A percentile compares a stretch with the other conserved stretches of the same genome.
These are phyloP conservation scores for Yponomeuta evonymella DNA, from an alignment of 2,888 invertebrate species.

Conservation along the genomic window DNA sequence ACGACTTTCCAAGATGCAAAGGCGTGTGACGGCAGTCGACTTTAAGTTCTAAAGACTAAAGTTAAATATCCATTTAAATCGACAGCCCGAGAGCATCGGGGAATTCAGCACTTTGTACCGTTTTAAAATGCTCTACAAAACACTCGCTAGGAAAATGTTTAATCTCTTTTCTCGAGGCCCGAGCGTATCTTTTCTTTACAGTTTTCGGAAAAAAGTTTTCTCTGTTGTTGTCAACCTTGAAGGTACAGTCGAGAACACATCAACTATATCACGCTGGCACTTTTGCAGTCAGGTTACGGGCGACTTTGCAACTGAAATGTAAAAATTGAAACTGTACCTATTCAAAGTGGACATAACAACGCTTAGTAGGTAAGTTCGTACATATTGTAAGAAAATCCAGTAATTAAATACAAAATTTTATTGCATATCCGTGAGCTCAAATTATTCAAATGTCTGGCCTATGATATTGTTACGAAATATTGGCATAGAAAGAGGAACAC, in stretches of 20 bases:
- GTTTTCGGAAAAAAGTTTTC: neutral
- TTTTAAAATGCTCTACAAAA: constrained; percentile 34
- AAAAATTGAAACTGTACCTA: too few species aligned
- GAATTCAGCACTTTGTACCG: constrained; percentile 56
- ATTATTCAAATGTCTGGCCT: too few species aligned
- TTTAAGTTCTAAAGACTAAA: constrained; percentile 69
- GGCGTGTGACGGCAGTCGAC: constrained; percentile 64
- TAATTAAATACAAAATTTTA: too few species aligned
- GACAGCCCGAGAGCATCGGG: constrained; percentile 52
- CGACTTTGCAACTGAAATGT: too few species aligned
- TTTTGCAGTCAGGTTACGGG: too few species aligned
- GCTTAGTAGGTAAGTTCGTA: too few species aligned
- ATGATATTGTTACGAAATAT: too few species aligned
- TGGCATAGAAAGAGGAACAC: too few species aligned
- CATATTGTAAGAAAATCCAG: too few species aligned
- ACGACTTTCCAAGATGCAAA: constrained; percentile 30
- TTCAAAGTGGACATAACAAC: too few species aligned
- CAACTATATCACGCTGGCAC: too few species aligned
- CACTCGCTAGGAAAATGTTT: constrained; percentile 3
- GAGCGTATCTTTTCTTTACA: neutral
- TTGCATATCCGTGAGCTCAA: too few species aligned
- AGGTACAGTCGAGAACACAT: neutral
- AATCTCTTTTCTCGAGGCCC: neutral
- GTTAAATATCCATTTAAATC: constrained; percentile 76
- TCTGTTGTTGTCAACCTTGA: neutral